A percentile compares a stretch with the other conserved stretches of the same genome.
phyloP scores from a whole-genome alignment of 2,797 vertebrate genomes.

The Triplophysa yarkandensis region DNA sequence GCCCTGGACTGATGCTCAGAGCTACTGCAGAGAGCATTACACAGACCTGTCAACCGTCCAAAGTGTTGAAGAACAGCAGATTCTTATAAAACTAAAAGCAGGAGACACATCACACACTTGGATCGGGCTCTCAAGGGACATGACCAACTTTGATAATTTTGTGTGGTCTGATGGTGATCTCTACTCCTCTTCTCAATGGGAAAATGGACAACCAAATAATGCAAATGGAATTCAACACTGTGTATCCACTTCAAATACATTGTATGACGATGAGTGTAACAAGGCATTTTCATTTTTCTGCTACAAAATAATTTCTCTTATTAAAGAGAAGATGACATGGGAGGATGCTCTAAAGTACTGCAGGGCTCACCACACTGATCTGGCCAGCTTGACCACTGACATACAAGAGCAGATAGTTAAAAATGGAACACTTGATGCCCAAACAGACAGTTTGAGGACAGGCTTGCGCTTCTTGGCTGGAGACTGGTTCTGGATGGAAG shows the following conservation, averaged over 20 bases:
- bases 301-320: not conserved
- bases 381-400: too few species aligned
- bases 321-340: constrained; percentile 45
- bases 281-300: not conserved
- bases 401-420: not conserved
- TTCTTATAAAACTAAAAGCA: not conserved
- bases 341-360: too few species aligned
- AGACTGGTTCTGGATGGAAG: too few species aligned
- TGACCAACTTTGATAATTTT: too few species aligned
- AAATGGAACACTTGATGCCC: not conserved
- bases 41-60: constrained; percentile 16
- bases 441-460: constrained; percentile 26
- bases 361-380: too few species aligned
- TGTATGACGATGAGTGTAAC: not conserved
- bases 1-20: constrained; percentile 9
- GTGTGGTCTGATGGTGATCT: too few species aligned
- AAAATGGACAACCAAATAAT: not conserved
- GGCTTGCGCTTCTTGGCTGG: too few species aligned
- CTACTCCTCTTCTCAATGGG: too few species aligned
- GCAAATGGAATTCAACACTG: not conserved
- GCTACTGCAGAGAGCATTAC: not conserved
- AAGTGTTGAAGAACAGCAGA: not conserved
- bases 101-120: not conserved
- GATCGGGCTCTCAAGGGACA: too few species aligned
- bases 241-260: not conserved